Base-by-base conservation (phyloP, 2,113 vertebrate species). In the Desmodus rotundus region DNA sequence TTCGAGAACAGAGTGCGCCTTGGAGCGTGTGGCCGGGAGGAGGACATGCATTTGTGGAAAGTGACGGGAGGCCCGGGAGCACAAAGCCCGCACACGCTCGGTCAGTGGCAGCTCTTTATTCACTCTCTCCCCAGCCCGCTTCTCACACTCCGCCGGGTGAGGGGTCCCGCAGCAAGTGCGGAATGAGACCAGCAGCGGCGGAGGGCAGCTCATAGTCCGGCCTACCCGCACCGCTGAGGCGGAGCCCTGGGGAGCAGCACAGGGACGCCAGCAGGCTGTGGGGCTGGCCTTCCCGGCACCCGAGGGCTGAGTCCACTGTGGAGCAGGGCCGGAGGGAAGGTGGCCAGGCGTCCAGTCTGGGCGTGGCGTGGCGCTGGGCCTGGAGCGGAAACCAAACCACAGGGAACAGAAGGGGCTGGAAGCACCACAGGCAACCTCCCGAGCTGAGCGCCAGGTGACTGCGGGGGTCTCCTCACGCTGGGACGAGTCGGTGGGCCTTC, bases 171-270 rank as follows among this genome's bases (percentile, higher is more conserved):
- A 4, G 19, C 5, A 13, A 4, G 10, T 3, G 7, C 5, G 4
- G 3, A 11, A 2, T 3, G 0, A 14, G 12, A 31, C 2, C 3
- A 36, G 33, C 14, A 43, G 19, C 2, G 15, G 20, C 56, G 10
- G 56, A 0, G 19, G 11, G 3, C 0, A 43, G n/a, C 24, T 3
- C 52, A 28, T 1, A 2, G 2, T 7, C 4, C 47, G 2, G 13
- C 3, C 0, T 2, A 20, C 16, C 72, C 28, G 14, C 31, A 17
- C 4, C 5, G 54, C 54, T 4, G 11, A 33, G 15, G 22, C 43
- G 50, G 54, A 50, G 68, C 20, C 68, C 7, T 31, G n/a, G 70
- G 41, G 5, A 11, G 5, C 22, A 8, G 24, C 7, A 10, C 43
- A 7, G 1, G 0, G 19, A 70, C 50, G 14, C 4, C 0, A 8